Evolutionary conservation across 2,797 vertebrate genomes (phyloP).

Genomic region (Acipenser oxyrinchus): DNA sequence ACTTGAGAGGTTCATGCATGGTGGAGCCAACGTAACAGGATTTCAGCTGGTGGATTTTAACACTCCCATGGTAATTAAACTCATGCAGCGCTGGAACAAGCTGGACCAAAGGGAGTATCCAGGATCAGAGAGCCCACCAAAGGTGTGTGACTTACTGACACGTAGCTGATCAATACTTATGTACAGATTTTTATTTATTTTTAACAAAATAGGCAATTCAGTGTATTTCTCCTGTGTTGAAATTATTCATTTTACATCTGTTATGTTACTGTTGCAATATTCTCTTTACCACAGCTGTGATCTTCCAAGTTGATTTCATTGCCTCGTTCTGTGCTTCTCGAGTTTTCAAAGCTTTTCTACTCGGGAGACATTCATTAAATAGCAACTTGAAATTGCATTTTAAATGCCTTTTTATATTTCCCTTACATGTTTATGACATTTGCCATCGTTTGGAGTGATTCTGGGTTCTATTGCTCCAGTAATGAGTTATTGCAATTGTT

Average conservation of each 20-base stretch:
- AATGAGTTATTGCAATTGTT: no score
- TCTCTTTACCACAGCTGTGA: slow-evolving; percentile 11
- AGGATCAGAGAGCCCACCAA: slow-evolving; percentile 89
- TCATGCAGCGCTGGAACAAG: slow-evolving; percentile 99
- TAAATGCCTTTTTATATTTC: no score
- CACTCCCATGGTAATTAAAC: slow-evolving; percentile 86
- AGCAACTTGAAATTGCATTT: no score
- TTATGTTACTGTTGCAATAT: no score
- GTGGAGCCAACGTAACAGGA: slow-evolving; percentile 93
- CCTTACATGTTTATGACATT: no score
- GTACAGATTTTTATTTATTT: not conserved
- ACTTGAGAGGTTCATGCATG: slow-evolving; percentile 95
- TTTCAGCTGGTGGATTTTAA: slow-evolving; percentile 97
- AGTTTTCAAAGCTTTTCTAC: no score
- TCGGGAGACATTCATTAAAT: no score
- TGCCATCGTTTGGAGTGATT: no score
- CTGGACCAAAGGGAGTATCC: slow-evolving; percentile 97
- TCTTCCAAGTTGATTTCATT: not conserved
- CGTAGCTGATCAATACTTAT: not conserved
- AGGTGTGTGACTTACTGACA: slow-evolving; percentile 52
- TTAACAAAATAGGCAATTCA: not conserved
- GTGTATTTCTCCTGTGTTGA: slow-evolving; percentile 2
- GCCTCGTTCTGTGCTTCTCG: not conserved
- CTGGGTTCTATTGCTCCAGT: no score
- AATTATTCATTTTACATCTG: no score